Conservation (phyloP, 2,113 vertebrate genomes). For the Osmerus mordax region DNA sequence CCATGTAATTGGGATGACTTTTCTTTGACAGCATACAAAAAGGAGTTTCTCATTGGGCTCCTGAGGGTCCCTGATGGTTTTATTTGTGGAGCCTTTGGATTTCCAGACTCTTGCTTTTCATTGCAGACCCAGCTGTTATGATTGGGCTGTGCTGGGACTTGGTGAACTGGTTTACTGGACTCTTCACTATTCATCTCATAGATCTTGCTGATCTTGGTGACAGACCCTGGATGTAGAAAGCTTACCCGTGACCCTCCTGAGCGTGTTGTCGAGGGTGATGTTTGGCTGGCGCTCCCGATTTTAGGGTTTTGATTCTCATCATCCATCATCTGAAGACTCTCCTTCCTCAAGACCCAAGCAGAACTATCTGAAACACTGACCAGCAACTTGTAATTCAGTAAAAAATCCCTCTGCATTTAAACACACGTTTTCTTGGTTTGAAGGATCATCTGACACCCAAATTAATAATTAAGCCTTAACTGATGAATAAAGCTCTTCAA, state of each 20-base stretch:
- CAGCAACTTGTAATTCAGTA: background rate
- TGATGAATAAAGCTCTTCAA: constrained; percentile 7
- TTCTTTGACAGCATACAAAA: constrained; percentile 50
- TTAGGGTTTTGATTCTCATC: constrained; percentile 24
- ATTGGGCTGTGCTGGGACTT: constrained; percentile 1
- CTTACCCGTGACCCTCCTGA: constrained; percentile 16
- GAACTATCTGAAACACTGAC: constrained; percentile 1
- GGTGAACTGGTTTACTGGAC: constrained; percentile 20
- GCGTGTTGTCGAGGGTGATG: constrained; percentile 1
- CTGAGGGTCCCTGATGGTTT: constrained; percentile 14
- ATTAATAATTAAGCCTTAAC: background rate
- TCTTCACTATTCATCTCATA: constrained; percentile 12
- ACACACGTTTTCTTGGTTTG: constrained; percentile 9
- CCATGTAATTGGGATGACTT: constrained; percentile 47
- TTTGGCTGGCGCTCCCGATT: constrained; percentile 10
- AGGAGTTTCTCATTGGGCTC: constrained; percentile 41
- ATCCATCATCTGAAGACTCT: constrained; percentile 37
- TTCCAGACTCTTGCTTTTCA: constrained; percentile 45
- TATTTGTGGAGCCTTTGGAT: constrained; percentile 14
- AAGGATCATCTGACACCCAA: background rate
- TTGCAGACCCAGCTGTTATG: constrained; percentile 34
- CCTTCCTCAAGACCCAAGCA: constrained; percentile 28
- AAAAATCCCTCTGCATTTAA: constrained; percentile 10
- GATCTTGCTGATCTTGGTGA: constrained; percentile 1
- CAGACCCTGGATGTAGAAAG: constrained; percentile 33